Base-by-base conservation (phyloP, 2,888 invertebrate genomes). In the Mesorhabditis sp. region DNA sequence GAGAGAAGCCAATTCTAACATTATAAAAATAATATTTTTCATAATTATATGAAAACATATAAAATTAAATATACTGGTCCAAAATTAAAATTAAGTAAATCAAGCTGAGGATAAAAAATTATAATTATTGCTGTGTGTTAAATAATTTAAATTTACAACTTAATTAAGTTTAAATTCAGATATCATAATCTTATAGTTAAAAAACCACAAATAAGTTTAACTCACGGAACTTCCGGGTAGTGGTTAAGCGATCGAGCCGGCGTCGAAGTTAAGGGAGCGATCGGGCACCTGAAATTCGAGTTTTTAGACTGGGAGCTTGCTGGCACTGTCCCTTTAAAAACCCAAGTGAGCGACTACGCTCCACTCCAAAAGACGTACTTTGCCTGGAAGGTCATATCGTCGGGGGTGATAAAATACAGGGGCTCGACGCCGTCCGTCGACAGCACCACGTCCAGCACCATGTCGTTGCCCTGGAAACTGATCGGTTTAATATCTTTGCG, bases 391-490 rank as follows among this genome's bases (percentile, higher is more conserved):
- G 85, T 85, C 65, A 85, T 68, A 68, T 85, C 85, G 61, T 85
- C 85, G 4, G 85, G 78, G 15, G 86, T 86, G 69, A 86, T 85
- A 69, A 86, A 86, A 70, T 86, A 86, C n/a, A 86, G 73, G 4
- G 86, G 86, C 65, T 86, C 83, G 4, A 86, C 82, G 6, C 85
- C 85, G 71, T 86, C 86, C 4, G 86, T 86, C 7, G 86, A 86
- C 45, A 86, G 71, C 43, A 86, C 86, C 3, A 85, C 83, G 68
- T 86, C 86, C 43, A 86, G 74, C 10, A 83, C 74, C 78, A 82
- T 81, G 45, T 85, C 84, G 44, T 80, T 68, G 13, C 83, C 85
- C 84, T 84, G 63, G 66, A 74, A 7, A 42, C 6, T 10, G 7
- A 50, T 13, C 10, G 7, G 6, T 43, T 41, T 13, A 5, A 41